phyloP scores from a whole-genome alignment of 2,113 vertebrate species.

The Xiphias gladius region DNA sequence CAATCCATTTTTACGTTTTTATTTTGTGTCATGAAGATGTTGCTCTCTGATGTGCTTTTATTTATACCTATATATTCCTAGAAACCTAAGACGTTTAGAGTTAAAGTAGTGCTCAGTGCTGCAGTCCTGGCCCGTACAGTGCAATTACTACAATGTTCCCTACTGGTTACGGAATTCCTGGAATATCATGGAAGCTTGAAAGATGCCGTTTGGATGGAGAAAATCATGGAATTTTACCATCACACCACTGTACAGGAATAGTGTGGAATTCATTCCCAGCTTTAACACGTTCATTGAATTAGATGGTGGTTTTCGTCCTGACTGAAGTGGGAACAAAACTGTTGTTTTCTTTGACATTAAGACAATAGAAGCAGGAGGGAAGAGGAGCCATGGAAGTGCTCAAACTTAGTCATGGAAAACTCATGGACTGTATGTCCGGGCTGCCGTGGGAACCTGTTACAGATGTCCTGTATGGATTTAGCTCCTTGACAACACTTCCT shows the following conservation, averaged over 20 bases:
- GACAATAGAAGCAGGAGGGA: neutral
- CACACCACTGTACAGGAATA: neutral
- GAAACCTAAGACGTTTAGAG: slow-evolving; percentile 28
- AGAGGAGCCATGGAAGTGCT: neutral
- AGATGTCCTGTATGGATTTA: slow-evolving; percentile 26
- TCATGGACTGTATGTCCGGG: neutral
- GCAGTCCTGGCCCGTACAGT: slow-evolving; percentile 16
- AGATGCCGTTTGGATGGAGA: neutral
- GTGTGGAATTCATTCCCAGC: slow-evolving; percentile 12
- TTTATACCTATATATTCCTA: slow-evolving; percentile 50
- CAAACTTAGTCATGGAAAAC: slow-evolving; percentile 13
- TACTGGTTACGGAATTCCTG: slow-evolving; percentile 18
- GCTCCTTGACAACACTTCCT: slow-evolving; percentile 27
- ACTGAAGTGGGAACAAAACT: neutral
- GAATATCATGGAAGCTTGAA: slow-evolving; percentile 3
- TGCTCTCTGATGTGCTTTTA: slow-evolving; percentile 46
- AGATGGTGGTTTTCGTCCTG: neutral
- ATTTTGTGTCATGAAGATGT: slow-evolving; percentile 4
- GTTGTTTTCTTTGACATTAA: neutral
- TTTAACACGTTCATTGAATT: neutral
- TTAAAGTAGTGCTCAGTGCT: slow-evolving; percentile 20
- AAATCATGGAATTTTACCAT: neutral
- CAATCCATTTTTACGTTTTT: neutral
- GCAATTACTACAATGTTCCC: slow-evolving; percentile 15
- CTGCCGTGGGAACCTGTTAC: slow-evolving; percentile 24